Conservation (phyloP, 2,113 vertebrate genomes). For the Notothenia rossii region DNA sequence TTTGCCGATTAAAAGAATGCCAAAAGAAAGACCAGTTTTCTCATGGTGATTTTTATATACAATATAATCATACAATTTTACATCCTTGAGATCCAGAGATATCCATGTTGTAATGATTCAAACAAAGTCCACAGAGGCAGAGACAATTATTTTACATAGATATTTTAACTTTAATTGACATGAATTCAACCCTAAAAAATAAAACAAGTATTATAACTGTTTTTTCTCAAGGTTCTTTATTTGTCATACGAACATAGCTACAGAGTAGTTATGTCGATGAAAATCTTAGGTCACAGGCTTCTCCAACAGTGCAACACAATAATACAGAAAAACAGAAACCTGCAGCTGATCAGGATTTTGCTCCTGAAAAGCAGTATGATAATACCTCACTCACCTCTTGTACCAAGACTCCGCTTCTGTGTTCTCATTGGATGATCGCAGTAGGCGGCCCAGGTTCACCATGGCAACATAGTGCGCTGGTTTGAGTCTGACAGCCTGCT, state of each 20-base stretch:
- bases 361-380: not conserved
- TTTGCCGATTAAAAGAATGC: not conserved
- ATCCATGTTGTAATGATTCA: no score
- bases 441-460: conserved; percentile 95
- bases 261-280: no score
- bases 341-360: no score
- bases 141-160: no score
- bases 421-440: conserved; percentile 92
- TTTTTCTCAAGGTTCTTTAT: not conserved
- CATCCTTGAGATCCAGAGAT: not conserved
- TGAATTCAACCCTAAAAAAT: no score
- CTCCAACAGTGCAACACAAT: no score
- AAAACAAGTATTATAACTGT: not conserved
- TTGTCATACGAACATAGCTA: no score
- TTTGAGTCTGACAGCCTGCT: conserved; percentile 91
- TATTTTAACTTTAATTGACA: no score
- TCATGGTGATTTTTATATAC: not conserved
- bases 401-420: conserved; percentile 93
- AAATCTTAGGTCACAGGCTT: no score
- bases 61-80: not conserved
- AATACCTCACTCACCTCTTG: conserved; percentile 84
- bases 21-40: not conserved
- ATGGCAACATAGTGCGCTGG: conserved; percentile 94
- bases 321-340: no score
- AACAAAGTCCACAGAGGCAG: no score